Evolutionary conservation across 2,797 vertebrate species (phyloP).

Genomic region (Cephalopachus bancanus): DNA sequence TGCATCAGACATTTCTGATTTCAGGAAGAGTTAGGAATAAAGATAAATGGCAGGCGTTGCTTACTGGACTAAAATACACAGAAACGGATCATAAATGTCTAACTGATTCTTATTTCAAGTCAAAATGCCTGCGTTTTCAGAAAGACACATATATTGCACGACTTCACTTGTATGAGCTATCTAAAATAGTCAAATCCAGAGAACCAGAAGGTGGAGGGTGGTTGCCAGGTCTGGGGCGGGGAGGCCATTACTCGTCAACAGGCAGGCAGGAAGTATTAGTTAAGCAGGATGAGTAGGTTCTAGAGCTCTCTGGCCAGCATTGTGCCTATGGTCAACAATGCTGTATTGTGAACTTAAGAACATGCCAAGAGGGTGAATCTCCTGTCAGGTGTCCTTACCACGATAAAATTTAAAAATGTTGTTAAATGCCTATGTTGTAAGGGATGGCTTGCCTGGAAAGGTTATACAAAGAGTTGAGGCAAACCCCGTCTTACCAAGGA

Average conservation of each 20-base stretch:
- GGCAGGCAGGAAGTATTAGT: background rate
- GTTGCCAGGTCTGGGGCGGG: background rate
- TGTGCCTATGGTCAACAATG: fast-evolving
- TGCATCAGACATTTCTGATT: background rate
- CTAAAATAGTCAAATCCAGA: background rate
- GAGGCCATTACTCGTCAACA: background rate
- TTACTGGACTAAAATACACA: constrained; percentile 57
- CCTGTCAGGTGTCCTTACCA: background rate
- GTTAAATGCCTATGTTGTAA: constrained; percentile 67
- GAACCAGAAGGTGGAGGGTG: background rate
- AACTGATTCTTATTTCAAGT: constrained; percentile 78
- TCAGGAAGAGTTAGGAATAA: constrained; percentile 71
- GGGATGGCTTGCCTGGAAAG: constrained; percentile 64
- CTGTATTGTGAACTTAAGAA: background rate
- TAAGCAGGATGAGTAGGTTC: background rate
- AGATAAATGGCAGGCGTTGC: constrained; percentile 5
- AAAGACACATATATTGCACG: background rate
- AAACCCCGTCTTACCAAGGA: constrained; percentile 79
- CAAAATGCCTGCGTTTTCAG: constrained; percentile 68
- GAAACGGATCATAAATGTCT: background rate
- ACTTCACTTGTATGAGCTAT: background rate
- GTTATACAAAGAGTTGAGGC: constrained; percentile 67
- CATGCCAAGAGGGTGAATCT: background rate
- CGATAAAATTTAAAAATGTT: background rate
- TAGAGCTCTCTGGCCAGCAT: background rate